Conservation (phyloP, 2,113 vertebrate genomes). For the Epinephelus lanceolatus region DNA sequence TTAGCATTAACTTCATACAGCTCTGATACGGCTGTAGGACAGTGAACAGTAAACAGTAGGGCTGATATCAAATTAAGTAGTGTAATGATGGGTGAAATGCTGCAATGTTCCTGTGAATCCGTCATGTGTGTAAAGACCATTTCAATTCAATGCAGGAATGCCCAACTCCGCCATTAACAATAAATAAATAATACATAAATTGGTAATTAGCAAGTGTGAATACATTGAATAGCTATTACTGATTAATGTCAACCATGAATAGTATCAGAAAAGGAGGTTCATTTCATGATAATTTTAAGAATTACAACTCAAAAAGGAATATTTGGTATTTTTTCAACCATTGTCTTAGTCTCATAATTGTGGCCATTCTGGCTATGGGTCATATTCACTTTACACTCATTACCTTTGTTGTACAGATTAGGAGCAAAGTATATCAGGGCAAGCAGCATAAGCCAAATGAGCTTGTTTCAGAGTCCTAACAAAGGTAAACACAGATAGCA, state of each 20-base stretch:
- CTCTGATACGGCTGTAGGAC: not conserved
- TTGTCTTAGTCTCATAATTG: not conserved
- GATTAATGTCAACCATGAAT: too few species aligned
- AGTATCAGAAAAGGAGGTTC: not conserved
- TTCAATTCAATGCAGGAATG: not conserved
- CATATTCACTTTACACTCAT: not conserved
- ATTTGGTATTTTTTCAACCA: not conserved
- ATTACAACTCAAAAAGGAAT: not conserved
- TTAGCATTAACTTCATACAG: not conserved
- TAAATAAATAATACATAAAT: too few species aligned
- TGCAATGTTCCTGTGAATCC: not conserved
- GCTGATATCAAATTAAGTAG: not conserved
- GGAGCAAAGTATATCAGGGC: not conserved
- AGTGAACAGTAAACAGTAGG: not conserved
- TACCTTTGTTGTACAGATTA: not conserved
- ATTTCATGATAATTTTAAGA: too few species aligned
- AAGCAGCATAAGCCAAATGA: not conserved
- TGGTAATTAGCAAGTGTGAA: not conserved
- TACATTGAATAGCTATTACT: not conserved
- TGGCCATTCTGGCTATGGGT: not conserved
- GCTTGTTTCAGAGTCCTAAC: not conserved
- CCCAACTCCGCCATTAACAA: not conserved
- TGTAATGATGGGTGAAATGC: not conserved
- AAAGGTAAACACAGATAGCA: not conserved
- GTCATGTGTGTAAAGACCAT: not conserved